These are phyloP conservation scores for Thyatira batis DNA, from an alignment of 2,888 invertebrate species.

Conservation along the genomic window DNA sequence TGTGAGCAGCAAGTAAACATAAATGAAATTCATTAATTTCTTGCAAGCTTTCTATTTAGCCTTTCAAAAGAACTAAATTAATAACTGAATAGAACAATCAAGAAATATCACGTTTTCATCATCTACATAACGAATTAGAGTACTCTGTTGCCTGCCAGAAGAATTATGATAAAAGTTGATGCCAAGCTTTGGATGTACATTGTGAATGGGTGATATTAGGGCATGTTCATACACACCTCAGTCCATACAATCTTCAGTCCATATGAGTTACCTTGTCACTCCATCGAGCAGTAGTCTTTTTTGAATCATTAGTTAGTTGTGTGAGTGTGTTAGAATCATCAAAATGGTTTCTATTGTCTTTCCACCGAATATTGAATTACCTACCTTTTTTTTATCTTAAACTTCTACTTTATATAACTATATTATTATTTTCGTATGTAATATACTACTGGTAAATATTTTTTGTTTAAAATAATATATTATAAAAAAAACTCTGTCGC, in stretches of 20 bases:
- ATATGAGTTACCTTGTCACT: slow-evolving; percentile 41
- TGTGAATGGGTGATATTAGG: slow-evolving; percentile 42
- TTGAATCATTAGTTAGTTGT: slow-evolving; percentile 69
- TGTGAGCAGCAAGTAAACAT: no score
- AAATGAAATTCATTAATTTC: no score
- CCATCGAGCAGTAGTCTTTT: slow-evolving; percentile 64
- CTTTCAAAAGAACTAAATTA: no score
- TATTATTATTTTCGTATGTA: background rate
- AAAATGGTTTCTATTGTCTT: slow-evolving; percentile 63
- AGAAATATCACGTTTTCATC: no score
- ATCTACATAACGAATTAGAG: no score
- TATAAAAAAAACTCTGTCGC: no score
- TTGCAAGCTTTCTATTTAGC: no score
- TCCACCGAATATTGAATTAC: slow-evolving; percentile 42
- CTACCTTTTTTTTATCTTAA: slow-evolving; percentile 1
- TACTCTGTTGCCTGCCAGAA: slow-evolving; percentile 10
- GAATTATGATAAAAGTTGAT: slow-evolving; percentile 25
- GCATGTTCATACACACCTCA: slow-evolving; percentile 49
- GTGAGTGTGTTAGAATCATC: slow-evolving; percentile 62
- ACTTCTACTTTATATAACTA: background rate
- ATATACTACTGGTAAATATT: no score
- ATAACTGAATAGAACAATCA: no score
- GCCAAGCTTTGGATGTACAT: slow-evolving; percentile 39
- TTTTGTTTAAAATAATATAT: no score
- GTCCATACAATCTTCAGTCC: slow-evolving; percentile 42